These are phyloP conservation scores for Mamestra brassicae DNA, from an alignment of 2,888 invertebrate genomes.

Conservation along the genomic window DNA sequence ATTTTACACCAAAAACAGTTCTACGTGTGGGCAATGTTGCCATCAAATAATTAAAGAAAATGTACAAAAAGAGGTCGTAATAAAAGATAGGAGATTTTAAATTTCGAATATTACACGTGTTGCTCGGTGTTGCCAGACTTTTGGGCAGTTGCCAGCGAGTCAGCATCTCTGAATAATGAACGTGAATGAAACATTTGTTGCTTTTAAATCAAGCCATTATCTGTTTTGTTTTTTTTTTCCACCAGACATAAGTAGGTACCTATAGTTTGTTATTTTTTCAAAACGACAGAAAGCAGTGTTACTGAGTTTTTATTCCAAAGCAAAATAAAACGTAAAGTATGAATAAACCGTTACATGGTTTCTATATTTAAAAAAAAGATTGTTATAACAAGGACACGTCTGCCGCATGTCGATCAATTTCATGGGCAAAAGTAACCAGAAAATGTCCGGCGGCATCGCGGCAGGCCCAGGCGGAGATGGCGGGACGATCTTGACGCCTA, in stretches of 20 bases:
- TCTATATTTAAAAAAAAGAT: too few species aligned
- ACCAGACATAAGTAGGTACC: too few species aligned
- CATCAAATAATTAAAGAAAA: slow-evolving; percentile 14
- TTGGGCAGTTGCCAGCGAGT: slow-evolving; percentile 39
- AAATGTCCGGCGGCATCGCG: too few species aligned
- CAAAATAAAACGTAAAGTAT: too few species aligned
- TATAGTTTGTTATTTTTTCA: slow-evolving; percentile 13
- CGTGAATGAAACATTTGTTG: slow-evolving; percentile 42
- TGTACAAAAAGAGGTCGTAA: not conserved
- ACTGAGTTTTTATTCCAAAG: too few species aligned
- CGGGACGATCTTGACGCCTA: too few species aligned
- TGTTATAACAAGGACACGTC: too few species aligned
- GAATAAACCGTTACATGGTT: too few species aligned
- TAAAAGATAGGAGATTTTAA: slow-evolving; percentile 9
- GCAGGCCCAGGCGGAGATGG: too few species aligned
- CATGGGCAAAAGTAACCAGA: too few species aligned
- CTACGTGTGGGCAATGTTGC: not conserved
- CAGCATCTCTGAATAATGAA: slow-evolving; percentile 37
- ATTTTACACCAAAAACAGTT: too few species aligned
- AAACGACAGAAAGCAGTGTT: not conserved
- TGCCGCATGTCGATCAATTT: too few species aligned
- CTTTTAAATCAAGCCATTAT: slow-evolving; percentile 20
- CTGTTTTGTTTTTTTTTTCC: slow-evolving; percentile 14
- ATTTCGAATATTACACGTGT: slow-evolving; percentile 38
- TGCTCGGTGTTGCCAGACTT: slow-evolving; percentile 20